Percentiles rank a stretch among this genome's conserved stretches.
Evolutionary conservation across 2,888 invertebrate genomes (phyloP).

Genomic region (Orthosia gothica): DNA sequence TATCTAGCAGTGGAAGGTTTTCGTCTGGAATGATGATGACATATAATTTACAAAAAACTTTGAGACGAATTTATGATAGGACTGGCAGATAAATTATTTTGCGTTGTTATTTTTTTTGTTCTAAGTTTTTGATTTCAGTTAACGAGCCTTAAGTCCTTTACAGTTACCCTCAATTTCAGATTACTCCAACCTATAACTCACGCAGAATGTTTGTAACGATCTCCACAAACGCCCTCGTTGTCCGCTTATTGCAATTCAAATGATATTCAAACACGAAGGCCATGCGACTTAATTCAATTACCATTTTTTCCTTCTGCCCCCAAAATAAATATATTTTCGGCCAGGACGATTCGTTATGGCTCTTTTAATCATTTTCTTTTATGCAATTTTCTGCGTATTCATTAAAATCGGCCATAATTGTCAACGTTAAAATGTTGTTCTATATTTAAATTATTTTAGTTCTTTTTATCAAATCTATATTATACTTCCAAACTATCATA

Average conservation of each 20-base stretch:
- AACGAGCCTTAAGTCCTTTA: background rate
- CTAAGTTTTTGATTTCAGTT: background rate
- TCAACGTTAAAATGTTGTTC: constrained; percentile 3
- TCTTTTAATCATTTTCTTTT: constrained; percentile 21
- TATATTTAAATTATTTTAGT: background rate
- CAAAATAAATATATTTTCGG: constrained; percentile 50
- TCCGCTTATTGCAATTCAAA: constrained; percentile 52
- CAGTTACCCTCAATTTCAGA: background rate
- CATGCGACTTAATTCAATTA: constrained; percentile 55
- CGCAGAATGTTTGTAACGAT: constrained; percentile 31
- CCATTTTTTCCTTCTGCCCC: constrained; percentile 48
- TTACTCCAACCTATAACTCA: constrained; percentile 31
- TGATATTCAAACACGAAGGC: constrained; percentile 60
- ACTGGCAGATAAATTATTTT: too few species aligned
- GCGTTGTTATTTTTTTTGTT: background rate
- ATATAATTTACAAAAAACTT: too few species aligned
- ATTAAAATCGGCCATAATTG: constrained; percentile 24
- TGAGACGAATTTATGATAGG: too few species aligned
- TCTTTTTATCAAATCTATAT: background rate
- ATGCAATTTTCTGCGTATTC: constrained; percentile 38
- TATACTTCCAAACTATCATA: too few species aligned
- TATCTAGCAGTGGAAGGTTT: too few species aligned
- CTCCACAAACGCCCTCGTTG: constrained; percentile 14
- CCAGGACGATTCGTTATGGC: constrained; percentile 17
- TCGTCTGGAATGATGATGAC: too few species aligned